Evolutionary conservation across 2,797 vertebrate species (phyloP).

Genomic region (Odontamblyopus rebecca): DNA sequence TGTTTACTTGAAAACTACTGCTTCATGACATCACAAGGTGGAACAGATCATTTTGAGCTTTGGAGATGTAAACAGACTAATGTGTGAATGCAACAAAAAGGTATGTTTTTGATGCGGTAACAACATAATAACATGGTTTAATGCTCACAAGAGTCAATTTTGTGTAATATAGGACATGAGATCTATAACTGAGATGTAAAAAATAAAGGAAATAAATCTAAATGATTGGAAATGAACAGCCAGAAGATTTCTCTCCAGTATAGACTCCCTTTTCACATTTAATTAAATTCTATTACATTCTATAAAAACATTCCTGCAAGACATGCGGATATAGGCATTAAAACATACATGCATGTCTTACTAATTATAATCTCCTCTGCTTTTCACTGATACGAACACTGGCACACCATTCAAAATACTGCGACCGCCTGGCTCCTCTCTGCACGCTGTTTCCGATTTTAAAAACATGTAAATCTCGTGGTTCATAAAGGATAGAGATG

Average conservation of each 20-base stretch:
- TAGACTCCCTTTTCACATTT: not conserved
- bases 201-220: too few relatives aligned
- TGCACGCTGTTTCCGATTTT: not conserved
- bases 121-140: too few relatives aligned
- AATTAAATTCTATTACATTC: not conserved
- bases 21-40: too few relatives aligned
- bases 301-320: not conserved
- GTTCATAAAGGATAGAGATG: slow-evolving; percentile 21
- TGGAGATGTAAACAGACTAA: too few relatives aligned
- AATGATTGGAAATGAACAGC: not conserved
- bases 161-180: too few relatives aligned
- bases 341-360: slow-evolving; percentile 1
- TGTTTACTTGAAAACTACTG: too few relatives aligned
- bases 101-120: too few relatives aligned
- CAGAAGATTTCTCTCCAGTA: too few relatives aligned
- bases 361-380: slow-evolving; percentile 14
- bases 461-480: slow-evolving; percentile 26
- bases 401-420: slow-evolving; percentile 6
- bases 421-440: slow-evolving; percentile 8
- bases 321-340: not conserved
- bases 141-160: too few relatives aligned
- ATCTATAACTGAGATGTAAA: too few relatives aligned
- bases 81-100: too few relatives aligned
- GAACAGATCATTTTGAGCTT: too few relatives aligned
- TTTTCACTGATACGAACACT: slow-evolving; percentile 1